Conservation (phyloP, 2,888 invertebrate species). For the Iphiclides podalirius region DNA sequence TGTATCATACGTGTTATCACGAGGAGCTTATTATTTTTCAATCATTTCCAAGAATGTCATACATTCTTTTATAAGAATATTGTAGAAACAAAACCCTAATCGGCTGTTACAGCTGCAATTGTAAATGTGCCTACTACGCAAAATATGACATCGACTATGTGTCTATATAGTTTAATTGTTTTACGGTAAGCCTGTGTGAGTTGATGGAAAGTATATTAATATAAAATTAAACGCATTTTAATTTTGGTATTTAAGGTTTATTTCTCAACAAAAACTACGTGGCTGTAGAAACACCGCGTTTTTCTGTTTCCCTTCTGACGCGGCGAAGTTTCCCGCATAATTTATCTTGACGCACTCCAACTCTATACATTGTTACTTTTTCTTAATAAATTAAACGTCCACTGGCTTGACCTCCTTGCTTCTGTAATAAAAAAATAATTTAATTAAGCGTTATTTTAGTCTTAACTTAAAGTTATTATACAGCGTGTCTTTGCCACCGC, state of each 20-base stretch:
- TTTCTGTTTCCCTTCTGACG: background rate
- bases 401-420: slow-evolving; percentile 35
- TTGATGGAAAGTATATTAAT: background rate
- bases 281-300: slow-evolving; percentile 15
- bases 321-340: background rate
- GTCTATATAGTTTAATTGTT: background rate
- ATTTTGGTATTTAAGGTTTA: background rate
- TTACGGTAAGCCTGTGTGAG: background rate
- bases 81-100: background rate
- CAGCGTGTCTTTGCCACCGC: too few species aligned
- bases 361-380: too few species aligned
- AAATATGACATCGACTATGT: background rate
- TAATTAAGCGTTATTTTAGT: slow-evolving; percentile 2
- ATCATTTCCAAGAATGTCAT: background rate
- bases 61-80: background rate
- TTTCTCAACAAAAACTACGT: background rate
- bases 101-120: background rate
- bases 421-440: slow-evolving; percentile 31
- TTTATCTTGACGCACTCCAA: slow-evolving; percentile 24
- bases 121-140: background rate
- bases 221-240: background rate
- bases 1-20: background rate
- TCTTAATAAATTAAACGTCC: slow-evolving; percentile 29
- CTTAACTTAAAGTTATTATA: too few species aligned
- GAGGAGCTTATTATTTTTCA: background rate